Evolutionary conservation across 2,888 invertebrate genomes (phyloP).

Genomic region (Portevinia maculata): DNA sequence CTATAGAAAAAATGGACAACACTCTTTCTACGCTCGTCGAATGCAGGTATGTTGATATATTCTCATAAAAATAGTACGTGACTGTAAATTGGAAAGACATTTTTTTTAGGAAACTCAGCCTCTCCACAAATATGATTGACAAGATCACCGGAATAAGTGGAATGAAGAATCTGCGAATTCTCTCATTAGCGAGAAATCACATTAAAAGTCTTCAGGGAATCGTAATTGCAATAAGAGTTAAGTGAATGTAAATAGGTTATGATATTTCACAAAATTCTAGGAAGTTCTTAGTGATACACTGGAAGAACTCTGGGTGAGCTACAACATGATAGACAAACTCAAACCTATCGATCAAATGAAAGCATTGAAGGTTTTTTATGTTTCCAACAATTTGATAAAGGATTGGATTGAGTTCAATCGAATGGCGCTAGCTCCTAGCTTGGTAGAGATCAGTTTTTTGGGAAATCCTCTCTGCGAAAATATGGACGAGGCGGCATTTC

Average conservation of each 20-base stretch:
- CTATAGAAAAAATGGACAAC: conserved; percentile 97
- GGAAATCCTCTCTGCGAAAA: conserved; percentile 91
- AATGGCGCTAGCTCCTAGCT: conserved; percentile 87
- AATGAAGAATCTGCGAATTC: conserved; percentile 91
- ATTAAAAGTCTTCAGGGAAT: conserved; percentile 95
- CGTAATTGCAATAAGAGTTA: conserved; percentile 80
- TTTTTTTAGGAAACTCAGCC: conserved; percentile 88
- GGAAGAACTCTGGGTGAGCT: conserved; percentile 97
- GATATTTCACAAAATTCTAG: conserved; percentile 79
- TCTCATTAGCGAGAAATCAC: conserved; percentile 94
- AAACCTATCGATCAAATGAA: conserved; percentile 93
- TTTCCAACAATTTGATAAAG: conserved; percentile 93
- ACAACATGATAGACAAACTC: conserved; percentile 95
- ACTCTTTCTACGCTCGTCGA: conserved; percentile 88
- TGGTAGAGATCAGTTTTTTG: conserved; percentile 92
- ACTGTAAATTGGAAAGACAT: background rate
- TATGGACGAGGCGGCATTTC: conserved; percentile 88
- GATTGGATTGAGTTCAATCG: conserved; percentile 95
- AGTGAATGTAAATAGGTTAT: background rate
- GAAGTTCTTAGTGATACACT: conserved; percentile 94
- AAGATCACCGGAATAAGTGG: conserved; percentile 93
- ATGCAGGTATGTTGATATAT: conserved; percentile 90
- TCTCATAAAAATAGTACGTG: too few relatives aligned
- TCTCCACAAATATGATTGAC: conserved; percentile 97
- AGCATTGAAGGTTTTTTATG: conserved; percentile 91